Evolutionary conservation across 2,113 vertebrate species (phyloP).

Genomic region (Cololabis saira): DNA sequence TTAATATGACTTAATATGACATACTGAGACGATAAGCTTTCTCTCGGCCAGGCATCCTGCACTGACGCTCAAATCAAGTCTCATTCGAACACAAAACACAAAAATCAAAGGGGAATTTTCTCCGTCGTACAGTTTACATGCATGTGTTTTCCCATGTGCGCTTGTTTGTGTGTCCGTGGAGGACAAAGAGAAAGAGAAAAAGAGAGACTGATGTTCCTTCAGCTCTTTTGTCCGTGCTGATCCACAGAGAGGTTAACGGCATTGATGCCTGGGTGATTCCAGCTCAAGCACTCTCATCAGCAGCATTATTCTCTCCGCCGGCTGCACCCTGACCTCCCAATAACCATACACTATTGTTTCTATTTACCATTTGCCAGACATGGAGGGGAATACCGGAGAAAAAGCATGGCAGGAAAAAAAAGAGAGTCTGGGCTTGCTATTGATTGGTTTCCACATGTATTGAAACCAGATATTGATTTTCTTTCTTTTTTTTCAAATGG

Average conservation of each 20-base stretch:
- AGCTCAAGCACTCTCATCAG: constrained; percentile 80
- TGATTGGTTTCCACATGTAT: constrained; percentile 82
- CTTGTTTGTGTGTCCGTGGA: neutral
- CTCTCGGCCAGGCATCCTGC: neutral
- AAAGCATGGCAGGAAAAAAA: constrained; percentile 65
- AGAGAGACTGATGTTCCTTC: neutral
- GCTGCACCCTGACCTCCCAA: constrained; percentile 81
- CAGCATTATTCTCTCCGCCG: constrained; percentile 73
- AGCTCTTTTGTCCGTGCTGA: constrained; percentile 61
- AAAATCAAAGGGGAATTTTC: constrained; percentile 28
- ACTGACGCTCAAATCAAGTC: neutral
- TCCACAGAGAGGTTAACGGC: constrained; percentile 77
- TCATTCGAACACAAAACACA: constrained; percentile 14
- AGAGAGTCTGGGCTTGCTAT: constrained; percentile 69
- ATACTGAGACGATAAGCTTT: neutral
- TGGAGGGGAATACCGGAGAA: constrained; percentile 60
- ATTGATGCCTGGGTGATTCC: constrained; percentile 72
- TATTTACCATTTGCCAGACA: constrained; percentile 78
- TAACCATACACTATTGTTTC: constrained; percentile 85
- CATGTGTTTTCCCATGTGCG: neutral
- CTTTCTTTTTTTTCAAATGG: constrained; percentile 82
- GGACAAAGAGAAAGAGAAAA: neutral
- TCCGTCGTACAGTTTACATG: constrained; percentile 4
- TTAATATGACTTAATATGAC: too few relatives aligned
- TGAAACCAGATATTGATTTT: constrained; percentile 89